Evolutionary conservation across 1,140 invertebrate genomes (phyloP).

Genomic region (Cydia amplana): DNA sequence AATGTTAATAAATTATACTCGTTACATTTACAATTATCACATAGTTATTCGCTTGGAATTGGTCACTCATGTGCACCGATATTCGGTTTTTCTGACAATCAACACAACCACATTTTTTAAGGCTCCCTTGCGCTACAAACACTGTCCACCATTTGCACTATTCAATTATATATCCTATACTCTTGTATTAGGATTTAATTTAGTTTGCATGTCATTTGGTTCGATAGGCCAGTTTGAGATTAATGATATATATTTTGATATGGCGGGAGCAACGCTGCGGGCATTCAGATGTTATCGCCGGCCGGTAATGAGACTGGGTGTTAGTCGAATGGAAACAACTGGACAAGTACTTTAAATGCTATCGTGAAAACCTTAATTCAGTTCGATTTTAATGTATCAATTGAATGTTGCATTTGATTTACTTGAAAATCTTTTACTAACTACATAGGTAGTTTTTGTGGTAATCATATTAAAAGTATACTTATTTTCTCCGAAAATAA

Average conservation of each 20-base stretch:
- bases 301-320: slow-evolving; percentile 63
- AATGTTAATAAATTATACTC: neutral
- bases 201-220: neutral
- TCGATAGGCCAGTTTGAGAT: slow-evolving; percentile 25
- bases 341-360: slow-evolving; percentile 52
- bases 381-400: slow-evolving; percentile 3
- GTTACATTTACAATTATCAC: neutral
- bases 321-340: slow-evolving; percentile 57
- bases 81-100: slow-evolving; percentile 39
- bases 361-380: slow-evolving; percentile 39
- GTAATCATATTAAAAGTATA: too few relatives aligned
- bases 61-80: slow-evolving; percentile 37
- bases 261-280: slow-evolving; percentile 43
- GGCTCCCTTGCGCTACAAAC: slow-evolving; percentile 16
- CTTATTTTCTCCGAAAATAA: too few relatives aligned
- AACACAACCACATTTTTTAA: slow-evolving; percentile 40
- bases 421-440: neutral
- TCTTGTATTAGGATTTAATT: neutral
- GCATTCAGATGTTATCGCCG: slow-evolving; percentile 61
- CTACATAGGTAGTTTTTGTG: neutral
- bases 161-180: neutral
- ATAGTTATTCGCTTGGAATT: slow-evolving; percentile 12
- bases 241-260: slow-evolving; percentile 31
- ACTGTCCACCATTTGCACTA: neutral
- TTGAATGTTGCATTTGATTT: neutral